phyloP scores from a whole-genome alignment of 2,797 vertebrate genomes.

The Lacerta bilineata region DNA sequence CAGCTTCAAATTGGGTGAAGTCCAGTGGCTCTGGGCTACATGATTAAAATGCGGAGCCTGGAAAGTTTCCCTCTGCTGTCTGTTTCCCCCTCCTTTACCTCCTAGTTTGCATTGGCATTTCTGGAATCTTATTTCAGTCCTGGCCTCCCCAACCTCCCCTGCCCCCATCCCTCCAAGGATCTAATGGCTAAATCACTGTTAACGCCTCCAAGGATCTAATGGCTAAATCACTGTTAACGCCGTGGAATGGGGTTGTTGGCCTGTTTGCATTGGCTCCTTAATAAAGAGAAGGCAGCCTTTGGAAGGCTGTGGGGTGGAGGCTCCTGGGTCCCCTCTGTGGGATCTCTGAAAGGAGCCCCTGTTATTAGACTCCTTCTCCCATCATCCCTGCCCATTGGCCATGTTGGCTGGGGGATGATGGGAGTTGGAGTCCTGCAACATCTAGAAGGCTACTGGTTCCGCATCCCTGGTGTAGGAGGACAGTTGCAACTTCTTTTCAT shows the following conservation, averaged over 20 bases:
- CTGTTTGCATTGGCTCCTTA: not conserved
- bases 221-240: conserved; percentile 8
- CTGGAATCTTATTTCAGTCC: conserved; percentile 41
- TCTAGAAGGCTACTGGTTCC: too few relatives aligned
- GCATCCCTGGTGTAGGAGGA: too few relatives aligned
- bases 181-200: conserved; percentile 20
- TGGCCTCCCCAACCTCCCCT: not conserved
- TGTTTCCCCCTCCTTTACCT: not conserved
- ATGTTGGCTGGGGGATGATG: too few relatives aligned
- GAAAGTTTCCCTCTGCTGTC: not conserved
- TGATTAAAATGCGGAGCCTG: conserved; percentile 3
- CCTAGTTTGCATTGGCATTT: conserved; percentile 50
- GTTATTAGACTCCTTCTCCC: too few relatives aligned
- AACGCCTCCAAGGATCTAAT: conserved; percentile 12
- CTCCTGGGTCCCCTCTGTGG: too few relatives aligned
- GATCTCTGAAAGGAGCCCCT: too few relatives aligned
- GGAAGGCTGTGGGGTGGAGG: not conserved
- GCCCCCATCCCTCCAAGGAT: not conserved
- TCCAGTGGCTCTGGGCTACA: conserved; percentile 17
- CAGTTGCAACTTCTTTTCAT: not conserved
- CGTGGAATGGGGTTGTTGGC: not conserved
- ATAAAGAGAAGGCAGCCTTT: not conserved
- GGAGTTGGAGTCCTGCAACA: too few relatives aligned
- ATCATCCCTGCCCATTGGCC: too few relatives aligned
- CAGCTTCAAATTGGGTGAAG: conserved; percentile 53